A percentile compares a stretch with the other conserved stretches of the same genome.
These are phyloP conservation scores for Chlamydotis undulata DNA, from an alignment of 2,113 vertebrate species.

Conservation along the genomic window DNA sequence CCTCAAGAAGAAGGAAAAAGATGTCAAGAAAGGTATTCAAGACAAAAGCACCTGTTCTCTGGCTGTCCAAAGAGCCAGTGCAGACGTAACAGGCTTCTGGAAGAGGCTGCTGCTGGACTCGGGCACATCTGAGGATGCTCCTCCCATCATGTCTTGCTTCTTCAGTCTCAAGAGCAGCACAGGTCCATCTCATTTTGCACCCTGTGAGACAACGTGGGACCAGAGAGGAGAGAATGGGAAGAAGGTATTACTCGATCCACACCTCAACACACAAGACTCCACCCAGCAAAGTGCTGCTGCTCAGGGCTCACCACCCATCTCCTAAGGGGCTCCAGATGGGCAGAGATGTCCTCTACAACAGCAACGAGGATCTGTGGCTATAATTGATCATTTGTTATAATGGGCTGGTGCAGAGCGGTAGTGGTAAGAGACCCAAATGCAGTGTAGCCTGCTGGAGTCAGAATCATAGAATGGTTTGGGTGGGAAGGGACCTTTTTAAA, in stretches of 20 bases:
- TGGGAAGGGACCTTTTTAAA: too few species aligned
- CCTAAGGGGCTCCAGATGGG: neutral
- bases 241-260: neutral
- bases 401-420: neutral
- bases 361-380: neutral
- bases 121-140: neutral
- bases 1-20: neutral
- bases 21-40: neutral
- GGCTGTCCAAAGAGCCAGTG: neutral
- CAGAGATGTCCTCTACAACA: neutral
- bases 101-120: neutral
- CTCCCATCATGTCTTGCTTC: neutral
- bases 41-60: neutral
- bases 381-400: neutral
- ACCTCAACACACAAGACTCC: neutral
- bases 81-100: neutral
- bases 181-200: neutral
- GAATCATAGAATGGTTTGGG: too few species aligned
- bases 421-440: neutral
- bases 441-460: neutral
- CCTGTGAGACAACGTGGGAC: accelerated
- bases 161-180: accelerated
- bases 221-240: neutral
- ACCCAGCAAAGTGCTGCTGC: neutral
- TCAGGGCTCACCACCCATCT: neutral